Evolutionary conservation across 2,888 invertebrate species (phyloP).

Genomic region (Lydus trimaculatus): DNA sequence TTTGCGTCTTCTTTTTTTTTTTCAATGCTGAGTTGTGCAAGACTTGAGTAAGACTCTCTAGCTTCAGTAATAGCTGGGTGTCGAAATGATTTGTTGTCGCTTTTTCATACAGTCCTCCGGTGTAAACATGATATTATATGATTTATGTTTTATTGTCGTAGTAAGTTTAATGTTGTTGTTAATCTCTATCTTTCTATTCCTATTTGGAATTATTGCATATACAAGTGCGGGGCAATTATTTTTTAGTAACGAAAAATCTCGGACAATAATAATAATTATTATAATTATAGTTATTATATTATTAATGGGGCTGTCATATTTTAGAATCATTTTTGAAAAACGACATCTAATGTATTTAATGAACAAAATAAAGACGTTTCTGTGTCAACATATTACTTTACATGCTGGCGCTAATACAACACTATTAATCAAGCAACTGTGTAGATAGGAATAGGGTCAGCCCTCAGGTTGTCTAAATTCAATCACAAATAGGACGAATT

Average conservation of each 20-base stretch:
- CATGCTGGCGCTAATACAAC: conserved; percentile 11
- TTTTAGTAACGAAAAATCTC: conserved; percentile 6
- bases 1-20: conserved; percentile 4
- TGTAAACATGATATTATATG: conserved; percentile 43
- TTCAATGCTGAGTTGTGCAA: conserved; percentile 28
- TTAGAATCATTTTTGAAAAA: conserved; percentile 14
- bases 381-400: conserved; percentile 17
- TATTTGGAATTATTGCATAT: conserved; percentile 18
- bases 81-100: conserved; percentile 53
- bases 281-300: not conserved
- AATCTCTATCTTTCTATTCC: conserved; percentile 34
- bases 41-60: conserved; percentile 21
- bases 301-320: conserved; percentile 14
- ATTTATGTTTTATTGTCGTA: conserved; percentile 45
- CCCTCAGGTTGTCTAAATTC: not conserved
- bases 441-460: conserved; percentile 4
- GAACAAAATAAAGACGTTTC: conserved; percentile 11
- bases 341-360: not conserved
- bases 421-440: conserved; percentile 12
- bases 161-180: conserved; percentile 42
- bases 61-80: conserved; percentile 46
- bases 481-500: not conserved
- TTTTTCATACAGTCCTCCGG: conserved; percentile 37
- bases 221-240: conserved; percentile 13
- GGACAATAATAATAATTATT: conserved; percentile 4